A percentile compares a stretch with the other conserved stretches of the same genome.
These are phyloP conservation scores for Mercenaria mercenaria DNA, from an alignment of 1,140 invertebrate genomes.

Conservation along the genomic window DNA sequence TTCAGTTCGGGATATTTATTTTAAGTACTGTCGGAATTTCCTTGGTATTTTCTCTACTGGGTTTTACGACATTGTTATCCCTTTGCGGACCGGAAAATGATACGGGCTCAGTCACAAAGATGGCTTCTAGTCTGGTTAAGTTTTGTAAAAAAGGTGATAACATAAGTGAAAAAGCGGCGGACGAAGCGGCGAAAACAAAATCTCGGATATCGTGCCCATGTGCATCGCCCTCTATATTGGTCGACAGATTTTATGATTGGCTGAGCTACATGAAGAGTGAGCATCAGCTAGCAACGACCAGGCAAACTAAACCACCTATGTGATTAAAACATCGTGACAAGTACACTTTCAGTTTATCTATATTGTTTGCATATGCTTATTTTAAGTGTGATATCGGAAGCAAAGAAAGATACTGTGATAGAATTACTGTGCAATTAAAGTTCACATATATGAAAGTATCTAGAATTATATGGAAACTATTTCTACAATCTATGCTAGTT, in stretches of 20 bases:
- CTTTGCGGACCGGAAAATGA: constrained; percentile 76
- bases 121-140: constrained; percentile 50
- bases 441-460: too few relatives aligned
- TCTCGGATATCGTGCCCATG: background rate
- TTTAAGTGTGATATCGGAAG: too few relatives aligned
- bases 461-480: too few relatives aligned
- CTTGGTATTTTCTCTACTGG: constrained; percentile 72
- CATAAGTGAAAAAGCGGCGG: background rate
- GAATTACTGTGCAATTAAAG: too few relatives aligned
- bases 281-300: background rate
- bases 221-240: constrained; percentile 15
- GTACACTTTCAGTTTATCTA: too few relatives aligned
- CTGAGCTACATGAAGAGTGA: constrained; percentile 13
- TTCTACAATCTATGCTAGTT: too few relatives aligned
- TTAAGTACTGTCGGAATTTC: constrained; percentile 73
- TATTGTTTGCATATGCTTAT: too few relatives aligned
- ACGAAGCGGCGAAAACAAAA: background rate
- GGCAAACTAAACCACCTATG: background rate
- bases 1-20: constrained; percentile 80
- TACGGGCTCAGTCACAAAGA: constrained; percentile 68
- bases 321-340: too few relatives aligned
- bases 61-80: constrained; percentile 73
- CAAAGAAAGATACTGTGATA: too few relatives aligned
- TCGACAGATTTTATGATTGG: constrained; percentile 49
- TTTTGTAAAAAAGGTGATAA: constrained; percentile 39